A percentile compares a stretch with the other conserved stretches of the same genome.
These are phyloP conservation scores for Halcyon senegalensis DNA, from an alignment of 2,113 vertebrate species.

Conservation along the genomic window DNA sequence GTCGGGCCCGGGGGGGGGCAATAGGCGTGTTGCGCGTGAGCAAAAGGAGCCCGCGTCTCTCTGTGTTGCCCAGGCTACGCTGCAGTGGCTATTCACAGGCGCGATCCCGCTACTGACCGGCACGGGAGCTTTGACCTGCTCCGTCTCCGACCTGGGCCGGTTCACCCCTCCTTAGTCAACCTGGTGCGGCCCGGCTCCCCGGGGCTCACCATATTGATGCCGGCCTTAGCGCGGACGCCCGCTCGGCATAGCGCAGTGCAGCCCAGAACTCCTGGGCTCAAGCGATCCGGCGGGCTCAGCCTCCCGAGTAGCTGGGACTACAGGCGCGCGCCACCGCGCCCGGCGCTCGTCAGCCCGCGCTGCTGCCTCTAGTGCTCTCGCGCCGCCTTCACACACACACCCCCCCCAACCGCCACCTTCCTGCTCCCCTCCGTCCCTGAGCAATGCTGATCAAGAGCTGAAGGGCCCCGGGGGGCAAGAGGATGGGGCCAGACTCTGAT, in stretches of 20 bases:
- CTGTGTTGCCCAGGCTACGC: slow-evolving; percentile 82
- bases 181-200: slow-evolving; percentile 61
- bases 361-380: too few species aligned
- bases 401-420: too few species aligned
- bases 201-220: slow-evolving; percentile 23
- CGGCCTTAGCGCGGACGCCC: slow-evolving; percentile 74
- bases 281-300: slow-evolving; percentile 73
- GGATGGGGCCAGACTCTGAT: too few species aligned
- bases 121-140: slow-evolving; percentile 85
- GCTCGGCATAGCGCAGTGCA: slow-evolving; percentile 44
- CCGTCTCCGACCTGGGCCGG: slow-evolving; percentile 73
- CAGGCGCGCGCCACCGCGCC: slow-evolving; percentile 83
- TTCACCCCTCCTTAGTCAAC: slow-evolving; percentile 74
- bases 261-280: slow-evolving; percentile 62
- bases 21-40: too few species aligned
- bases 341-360: slow-evolving; percentile 12
- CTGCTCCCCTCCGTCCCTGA: too few species aligned
- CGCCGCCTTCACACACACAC: too few species aligned
- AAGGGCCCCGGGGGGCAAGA: too few species aligned
- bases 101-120: slow-evolving; percentile 79
- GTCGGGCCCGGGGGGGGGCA: too few species aligned
- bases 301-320: slow-evolving; percentile 81
- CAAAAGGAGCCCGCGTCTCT: slow-evolving; percentile 75
- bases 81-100: slow-evolving; percentile 81
- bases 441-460: too few species aligned